These are phyloP conservation scores for Microcebus murinus DNA, from an alignment of 2,113 vertebrate species.

Conservation along the genomic window DNA sequence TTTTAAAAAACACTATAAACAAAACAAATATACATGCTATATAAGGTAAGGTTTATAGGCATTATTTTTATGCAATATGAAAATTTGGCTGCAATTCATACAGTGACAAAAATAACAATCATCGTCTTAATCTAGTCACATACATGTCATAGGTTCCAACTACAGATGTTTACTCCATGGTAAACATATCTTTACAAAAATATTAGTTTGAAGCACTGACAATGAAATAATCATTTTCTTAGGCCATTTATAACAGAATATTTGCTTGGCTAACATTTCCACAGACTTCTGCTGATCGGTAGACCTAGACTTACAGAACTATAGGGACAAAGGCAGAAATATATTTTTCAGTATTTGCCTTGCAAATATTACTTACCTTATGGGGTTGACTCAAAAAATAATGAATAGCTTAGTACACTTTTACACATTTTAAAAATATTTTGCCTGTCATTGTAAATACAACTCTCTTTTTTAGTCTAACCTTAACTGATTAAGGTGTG, in stretches of 20 bases:
- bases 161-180: neutral
- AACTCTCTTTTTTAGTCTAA: neutral
- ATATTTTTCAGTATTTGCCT: slow-evolving; percentile 47
- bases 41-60: neutral
- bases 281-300: slow-evolving; percentile 24
- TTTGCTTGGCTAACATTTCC: neutral
- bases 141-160: neutral
- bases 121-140: neutral
- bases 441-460: neutral
- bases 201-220: neutral
- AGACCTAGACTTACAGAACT: neutral
- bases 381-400: slow-evolving; percentile 21
- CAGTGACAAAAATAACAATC: neutral
- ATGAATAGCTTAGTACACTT: neutral
- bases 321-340: neutral
- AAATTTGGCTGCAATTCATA: neutral
- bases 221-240: neutral
- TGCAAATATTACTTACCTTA: slow-evolving; percentile 28
- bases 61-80: neutral
- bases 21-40: neutral
- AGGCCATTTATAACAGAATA: neutral
- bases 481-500: neutral
- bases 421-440: neutral
- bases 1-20: neutral
- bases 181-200: slow-evolving; percentile 11